Percentiles rank a stretch among this genome's conserved stretches.
Conservation (phyloP, 2,113 vertebrate species). For the Gallinago media region DNA sequence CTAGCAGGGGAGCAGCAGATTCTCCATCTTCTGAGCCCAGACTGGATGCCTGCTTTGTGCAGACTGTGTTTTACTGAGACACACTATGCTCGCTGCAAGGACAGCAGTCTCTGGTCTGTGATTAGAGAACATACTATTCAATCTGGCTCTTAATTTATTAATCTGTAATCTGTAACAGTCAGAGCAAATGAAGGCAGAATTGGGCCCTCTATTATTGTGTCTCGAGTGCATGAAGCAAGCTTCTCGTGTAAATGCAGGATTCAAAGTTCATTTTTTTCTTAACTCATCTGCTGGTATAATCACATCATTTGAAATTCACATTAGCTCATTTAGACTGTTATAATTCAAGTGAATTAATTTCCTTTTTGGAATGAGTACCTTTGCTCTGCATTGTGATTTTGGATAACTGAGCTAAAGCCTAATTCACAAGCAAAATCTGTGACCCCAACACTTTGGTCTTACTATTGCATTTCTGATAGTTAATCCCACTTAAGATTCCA, state of each 20-base stretch:
- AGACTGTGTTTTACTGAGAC: constrained; percentile 4
- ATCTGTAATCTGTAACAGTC: not conserved
- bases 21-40: not conserved
- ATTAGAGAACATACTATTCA: not conserved
- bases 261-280: not conserved
- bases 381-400: not conserved
- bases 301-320: not conserved
- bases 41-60: constrained; percentile 17
- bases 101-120: not conserved
- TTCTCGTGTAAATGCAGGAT: not conserved
- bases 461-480: not conserved
- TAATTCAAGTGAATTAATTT: not conserved
- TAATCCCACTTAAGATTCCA: not conserved
- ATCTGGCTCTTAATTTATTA: not conserved
- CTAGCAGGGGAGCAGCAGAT: constrained; percentile 1
- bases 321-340: not conserved
- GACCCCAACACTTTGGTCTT: not conserved
- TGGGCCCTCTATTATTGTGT: not conserved
- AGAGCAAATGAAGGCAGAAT: not conserved
- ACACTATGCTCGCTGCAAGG: not conserved
- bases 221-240: not conserved
- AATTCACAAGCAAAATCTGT: not conserved
- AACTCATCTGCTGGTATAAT: not conserved
- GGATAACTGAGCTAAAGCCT: not conserved
- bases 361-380: not conserved